Evolutionary conservation across 2,113 vertebrate genomes (phyloP).

Genomic region (Glaucidium brasilianum): DNA sequence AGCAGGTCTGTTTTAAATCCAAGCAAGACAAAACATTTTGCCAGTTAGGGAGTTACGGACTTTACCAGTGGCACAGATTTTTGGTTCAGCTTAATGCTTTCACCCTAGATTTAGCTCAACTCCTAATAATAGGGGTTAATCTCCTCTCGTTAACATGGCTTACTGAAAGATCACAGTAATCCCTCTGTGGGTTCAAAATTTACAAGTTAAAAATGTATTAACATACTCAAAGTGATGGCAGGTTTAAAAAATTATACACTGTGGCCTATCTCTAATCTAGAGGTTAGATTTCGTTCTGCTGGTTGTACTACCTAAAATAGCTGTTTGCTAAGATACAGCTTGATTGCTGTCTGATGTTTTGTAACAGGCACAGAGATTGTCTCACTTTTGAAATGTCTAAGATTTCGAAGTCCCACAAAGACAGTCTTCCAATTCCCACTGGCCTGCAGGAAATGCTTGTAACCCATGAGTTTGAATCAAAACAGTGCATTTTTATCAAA

Average conservation of each 20-base stretch:
- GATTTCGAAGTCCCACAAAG: constrained; percentile 22
- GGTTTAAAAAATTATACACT: neutral
- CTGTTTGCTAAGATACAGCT: neutral
- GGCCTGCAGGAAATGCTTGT: constrained; percentile 40
- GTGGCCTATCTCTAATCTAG: neutral
- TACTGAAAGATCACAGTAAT: constrained; percentile 23
- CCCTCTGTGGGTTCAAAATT: neutral
- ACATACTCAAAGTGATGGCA: fast-evolving
- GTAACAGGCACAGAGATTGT: neutral
- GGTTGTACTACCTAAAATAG: neutral
- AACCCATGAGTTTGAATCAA: constrained; percentile 22
- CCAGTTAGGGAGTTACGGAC: neutral
- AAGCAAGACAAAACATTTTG: neutral
- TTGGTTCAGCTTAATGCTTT: neutral
- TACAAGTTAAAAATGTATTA: neutral
- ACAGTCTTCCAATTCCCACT: constrained; percentile 14
- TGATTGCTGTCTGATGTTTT: neutral
- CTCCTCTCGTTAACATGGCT: neutral
- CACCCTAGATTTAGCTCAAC: neutral
- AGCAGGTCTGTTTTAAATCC: neutral
- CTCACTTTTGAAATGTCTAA: constrained; percentile 6
- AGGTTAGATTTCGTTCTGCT: neutral
- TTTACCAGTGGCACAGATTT: neutral
- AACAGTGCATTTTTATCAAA: constrained; percentile 5
- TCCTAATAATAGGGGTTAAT: neutral